Evolutionary conservation across 2,888 invertebrate genomes (phyloP), one percentile per base, ranked within the genome.

Genomic region (Sturmia bella): DNA sequence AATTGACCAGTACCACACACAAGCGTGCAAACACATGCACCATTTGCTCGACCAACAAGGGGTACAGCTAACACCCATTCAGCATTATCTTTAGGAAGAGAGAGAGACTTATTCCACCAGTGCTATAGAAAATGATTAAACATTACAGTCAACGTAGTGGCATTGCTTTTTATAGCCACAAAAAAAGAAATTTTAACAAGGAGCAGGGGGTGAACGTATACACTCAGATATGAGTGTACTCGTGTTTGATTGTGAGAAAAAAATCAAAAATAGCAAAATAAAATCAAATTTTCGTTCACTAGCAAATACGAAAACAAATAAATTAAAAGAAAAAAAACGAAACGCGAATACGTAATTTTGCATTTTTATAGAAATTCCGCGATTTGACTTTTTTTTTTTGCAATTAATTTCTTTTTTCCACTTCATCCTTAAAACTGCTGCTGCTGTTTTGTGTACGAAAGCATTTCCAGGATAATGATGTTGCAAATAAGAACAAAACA

Each of bases 341-440:
- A 75, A 69, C 87, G 88, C 87, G 88, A 88, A 88, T 88, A 88
- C 87, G 87, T 88, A 87, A 88, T 88, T 87, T 88, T 84, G 84
- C 85, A 85, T 88, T 88, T 88, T 88, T 88, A 87, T 88, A 88
- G 86, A 87, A 88, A 89, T 87, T 87, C 85, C 85, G 84, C 87
- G 88, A 61, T 69, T 69, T 59, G 86, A n/a, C 85, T 86, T 87
- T 9, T 32, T 32, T 87, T 85, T 87, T 87, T 86, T 87, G 32
- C 68, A 43, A 75, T 59, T 52, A 66, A 75, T 68, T 76, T 73
- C 11, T 41, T 87, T 61, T 73, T 54, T 45, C 39, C 27, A 75
- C 24, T 76, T 61, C 3, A 63, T 76, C 17, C 69, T 76, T 57
- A 39, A 48, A 57, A 81, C 43, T 21, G 56, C 37, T 15, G 32